Conservation (phyloP, 2,888 invertebrate genomes). For the Drosophila prolongata region DNA sequence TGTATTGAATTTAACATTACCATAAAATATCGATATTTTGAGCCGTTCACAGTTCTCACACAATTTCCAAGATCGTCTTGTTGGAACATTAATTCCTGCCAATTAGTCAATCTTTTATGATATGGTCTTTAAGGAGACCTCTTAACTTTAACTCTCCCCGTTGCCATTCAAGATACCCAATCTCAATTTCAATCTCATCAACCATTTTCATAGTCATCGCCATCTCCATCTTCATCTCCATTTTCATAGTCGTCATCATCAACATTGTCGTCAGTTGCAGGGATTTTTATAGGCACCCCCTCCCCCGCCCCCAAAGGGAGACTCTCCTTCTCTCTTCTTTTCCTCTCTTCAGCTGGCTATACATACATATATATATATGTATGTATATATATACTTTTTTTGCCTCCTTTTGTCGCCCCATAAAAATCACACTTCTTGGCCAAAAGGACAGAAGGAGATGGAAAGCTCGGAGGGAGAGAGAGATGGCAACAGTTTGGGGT, state of each 20-base stretch:
- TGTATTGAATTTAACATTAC: no score
- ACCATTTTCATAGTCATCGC: conserved; percentile 42
- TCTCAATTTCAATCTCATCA: conserved; percentile 37
- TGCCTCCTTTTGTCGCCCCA: conserved; percentile 46
- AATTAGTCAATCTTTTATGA: conserved; percentile 1
- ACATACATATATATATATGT: not conserved
- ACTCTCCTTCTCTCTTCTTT: conserved; percentile 14
- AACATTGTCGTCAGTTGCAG: conserved; percentile 75
- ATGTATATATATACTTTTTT: conserved; percentile 2
- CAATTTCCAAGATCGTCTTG: not conserved
- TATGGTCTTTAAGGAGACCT: conserved; percentile 1
- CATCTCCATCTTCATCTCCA: conserved; percentile 43
- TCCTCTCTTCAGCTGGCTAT: not conserved
- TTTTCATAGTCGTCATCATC: conserved; percentile 67
- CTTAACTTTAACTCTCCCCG: conserved; percentile 1
- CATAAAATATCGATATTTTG: not conserved
- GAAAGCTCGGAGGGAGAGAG: conserved; percentile 10
- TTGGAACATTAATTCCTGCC: not conserved
- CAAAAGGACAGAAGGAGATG: conserved; percentile 30
- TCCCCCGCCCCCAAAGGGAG: conserved; percentile 8
- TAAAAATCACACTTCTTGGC: conserved; percentile 50
- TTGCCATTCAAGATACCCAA: conserved; percentile 15
- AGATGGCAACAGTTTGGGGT: conserved; percentile 30
- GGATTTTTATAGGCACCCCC: conserved; percentile 70
- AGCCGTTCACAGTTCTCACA: no score